Evolutionary conservation across 2,797 vertebrate genomes (phyloP).

Genomic region (Phyllotis vaccarum): DNA sequence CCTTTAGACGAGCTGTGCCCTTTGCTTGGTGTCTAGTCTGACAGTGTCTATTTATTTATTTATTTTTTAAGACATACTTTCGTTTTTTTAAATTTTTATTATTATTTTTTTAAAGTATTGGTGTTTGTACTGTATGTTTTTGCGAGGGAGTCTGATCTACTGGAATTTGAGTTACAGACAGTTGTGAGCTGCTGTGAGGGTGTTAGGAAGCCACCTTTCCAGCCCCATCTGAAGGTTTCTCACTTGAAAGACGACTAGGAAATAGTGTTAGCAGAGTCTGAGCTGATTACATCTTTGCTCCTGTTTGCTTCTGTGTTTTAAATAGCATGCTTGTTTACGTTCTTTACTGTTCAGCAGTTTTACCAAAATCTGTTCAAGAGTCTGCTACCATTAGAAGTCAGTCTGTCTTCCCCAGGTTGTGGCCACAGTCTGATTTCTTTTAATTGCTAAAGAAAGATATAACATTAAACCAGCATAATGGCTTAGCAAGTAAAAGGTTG

Average conservation of each 20-base stretch:
- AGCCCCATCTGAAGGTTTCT: no score
- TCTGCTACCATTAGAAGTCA: constrained; percentile 64
- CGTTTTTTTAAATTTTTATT: no score
- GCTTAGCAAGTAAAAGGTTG: neutral
- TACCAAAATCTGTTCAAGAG: constrained; percentile 56
- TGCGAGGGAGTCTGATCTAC: no score
- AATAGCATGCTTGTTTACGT: constrained; percentile 15
- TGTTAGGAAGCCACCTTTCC: no score
- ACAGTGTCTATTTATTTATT: neutral
- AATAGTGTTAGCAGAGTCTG: constrained; percentile 9
- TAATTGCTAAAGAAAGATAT: constrained; percentile 39
- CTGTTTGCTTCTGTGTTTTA: neutral
- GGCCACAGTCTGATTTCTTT: constrained; percentile 42
- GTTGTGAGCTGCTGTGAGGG: no score
- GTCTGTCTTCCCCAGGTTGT: neutral
- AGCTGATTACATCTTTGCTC: constrained; percentile 1
- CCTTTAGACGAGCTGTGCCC: neutral
- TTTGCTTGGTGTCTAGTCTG: neutral
- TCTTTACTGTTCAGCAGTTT: constrained; percentile 50
- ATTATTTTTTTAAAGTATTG: no score
- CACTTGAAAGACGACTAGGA: constrained; percentile 7
- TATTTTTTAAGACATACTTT: no score
- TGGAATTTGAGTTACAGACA: no score
- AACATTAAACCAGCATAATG: neutral
- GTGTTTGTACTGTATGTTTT: no score